These are phyloP conservation scores for Thunnus albacares DNA, from an alignment of 2,797 vertebrate species.

Conservation along the genomic window DNA sequence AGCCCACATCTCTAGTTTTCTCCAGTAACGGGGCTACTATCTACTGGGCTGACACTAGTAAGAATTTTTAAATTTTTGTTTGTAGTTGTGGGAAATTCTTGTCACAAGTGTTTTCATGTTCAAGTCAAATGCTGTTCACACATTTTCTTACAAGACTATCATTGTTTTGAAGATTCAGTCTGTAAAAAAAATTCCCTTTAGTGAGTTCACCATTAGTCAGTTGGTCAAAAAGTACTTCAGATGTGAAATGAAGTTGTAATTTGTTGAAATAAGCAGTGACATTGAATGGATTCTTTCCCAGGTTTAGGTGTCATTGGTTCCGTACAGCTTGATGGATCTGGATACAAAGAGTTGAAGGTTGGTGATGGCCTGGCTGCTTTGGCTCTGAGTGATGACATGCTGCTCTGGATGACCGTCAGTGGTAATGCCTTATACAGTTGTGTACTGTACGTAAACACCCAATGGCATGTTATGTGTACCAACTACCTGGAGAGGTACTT, in stretches of 20 bases:
- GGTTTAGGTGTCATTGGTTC: slow-evolving; percentile 73
- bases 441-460: not conserved
- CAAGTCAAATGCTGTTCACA: too few species aligned
- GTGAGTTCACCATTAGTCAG: too few species aligned
- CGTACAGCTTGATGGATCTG: slow-evolving; percentile 81
- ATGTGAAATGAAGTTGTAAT: not conserved
- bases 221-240: not conserved
- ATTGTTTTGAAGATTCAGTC: too few species aligned
- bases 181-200: too few species aligned
- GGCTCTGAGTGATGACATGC: slow-evolving; percentile 79
- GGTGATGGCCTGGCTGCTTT: slow-evolving; percentile 84
- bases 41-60: slow-evolving; percentile 92
- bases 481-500: not conserved
- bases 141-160: too few species aligned
- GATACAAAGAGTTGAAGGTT: slow-evolving; percentile 82
- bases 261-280: not conserved
- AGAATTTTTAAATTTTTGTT: slow-evolving; percentile 3
- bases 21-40: slow-evolving; percentile 81
- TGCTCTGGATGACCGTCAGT: slow-evolving; percentile 89
- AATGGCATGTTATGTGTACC: too few species aligned
- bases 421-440: slow-evolving; percentile 68
- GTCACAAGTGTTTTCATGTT: too few species aligned
- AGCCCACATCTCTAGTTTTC: slow-evolving; percentile 87
- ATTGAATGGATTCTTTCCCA: slow-evolving; percentile 29
- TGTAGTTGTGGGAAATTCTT: too few species aligned